Conservation (phyloP, 2,797 vertebrate genomes). For the Varecia variegata region DNA sequence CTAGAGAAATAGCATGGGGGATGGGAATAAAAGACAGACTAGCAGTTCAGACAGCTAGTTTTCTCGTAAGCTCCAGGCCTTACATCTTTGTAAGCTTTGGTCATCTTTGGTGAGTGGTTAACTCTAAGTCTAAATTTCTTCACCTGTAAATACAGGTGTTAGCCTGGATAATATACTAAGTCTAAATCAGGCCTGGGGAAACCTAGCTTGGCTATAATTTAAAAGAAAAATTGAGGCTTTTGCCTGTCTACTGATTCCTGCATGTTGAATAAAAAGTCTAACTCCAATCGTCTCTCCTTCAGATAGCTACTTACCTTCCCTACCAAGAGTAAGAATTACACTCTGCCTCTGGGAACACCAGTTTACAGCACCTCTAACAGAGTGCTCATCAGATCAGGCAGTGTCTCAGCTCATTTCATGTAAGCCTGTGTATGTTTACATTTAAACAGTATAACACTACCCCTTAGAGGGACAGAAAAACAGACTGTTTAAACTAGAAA, state of each 20-base stretch:
- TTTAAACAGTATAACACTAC: background rate
- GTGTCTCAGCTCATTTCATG: background rate
- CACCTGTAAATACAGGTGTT: background rate
- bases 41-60: background rate
- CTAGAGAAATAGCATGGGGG: background rate
- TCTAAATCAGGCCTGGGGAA: background rate
- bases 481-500: background rate
- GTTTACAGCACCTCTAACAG: accelerated
- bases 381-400: background rate
- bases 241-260: background rate
- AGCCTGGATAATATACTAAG: accelerated
- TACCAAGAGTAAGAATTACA: background rate
- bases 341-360: background rate
- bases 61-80: no score
- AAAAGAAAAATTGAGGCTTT: background rate
- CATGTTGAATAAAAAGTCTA: background rate
- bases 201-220: background rate
- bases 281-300: background rate
- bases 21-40: background rate
- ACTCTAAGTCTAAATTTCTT: background rate
- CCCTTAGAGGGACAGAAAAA: background rate
- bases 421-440: no score
- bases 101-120: no score
- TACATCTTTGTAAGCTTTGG: background rate
- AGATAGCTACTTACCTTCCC: background rate